Base-by-base conservation (phyloP, 92 coral and sea anemone species). In the Virgularia gustaviana region DNA sequence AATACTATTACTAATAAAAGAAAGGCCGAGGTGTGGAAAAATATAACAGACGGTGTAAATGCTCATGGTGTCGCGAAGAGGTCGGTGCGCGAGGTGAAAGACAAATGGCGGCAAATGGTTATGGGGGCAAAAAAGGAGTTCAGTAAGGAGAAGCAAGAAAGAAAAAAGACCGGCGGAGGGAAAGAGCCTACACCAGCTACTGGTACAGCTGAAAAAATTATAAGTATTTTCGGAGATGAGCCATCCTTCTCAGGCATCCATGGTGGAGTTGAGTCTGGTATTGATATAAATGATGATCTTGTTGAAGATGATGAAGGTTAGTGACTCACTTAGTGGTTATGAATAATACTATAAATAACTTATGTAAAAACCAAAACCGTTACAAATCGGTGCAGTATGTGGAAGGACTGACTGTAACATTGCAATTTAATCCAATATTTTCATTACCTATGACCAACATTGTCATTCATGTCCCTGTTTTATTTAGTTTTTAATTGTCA, bases 241-340 rank as follows among this genome's bases (percentile, higher is more conserved):
- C 85, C 85, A 6, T 47, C 85, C 12, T 80, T 80, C 64, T 73
- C 81, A 19, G 75, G 75, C 10, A 80, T 74, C 49, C 1, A 41
- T 3, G 85, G 85, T 23, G 85, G 81, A 9, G 22, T 78, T 15
- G 78, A 78, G 29, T 56, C 83, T 31, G 83, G 83, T 57, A 58
- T 64, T 60, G 35, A 27, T 55, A 27, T 37, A 55, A 55, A 33
- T 55, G 62, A n/a, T n/a, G n/a, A n/a, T n/a, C n/a, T n/a, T n/a
- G n/a, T n/a, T 10, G 49, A n/a, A 43, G 49, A n/a, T 10, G n/a
- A n/a, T n/a, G n/a, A n/a, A n/a, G n/a, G n/a, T n/a, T n/a, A n/a
- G n/a, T n/a, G n/a, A n/a, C n/a, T n/a, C n/a, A n/a, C n/a, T n/a
- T n/a, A n/a, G n/a, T n/a, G n/a, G n/a, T n/a, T n/a, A n/a, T n/a